Evolutionary conservation across 2,797 vertebrate species (phyloP).

Genomic region (Podarcis siculus): DNA sequence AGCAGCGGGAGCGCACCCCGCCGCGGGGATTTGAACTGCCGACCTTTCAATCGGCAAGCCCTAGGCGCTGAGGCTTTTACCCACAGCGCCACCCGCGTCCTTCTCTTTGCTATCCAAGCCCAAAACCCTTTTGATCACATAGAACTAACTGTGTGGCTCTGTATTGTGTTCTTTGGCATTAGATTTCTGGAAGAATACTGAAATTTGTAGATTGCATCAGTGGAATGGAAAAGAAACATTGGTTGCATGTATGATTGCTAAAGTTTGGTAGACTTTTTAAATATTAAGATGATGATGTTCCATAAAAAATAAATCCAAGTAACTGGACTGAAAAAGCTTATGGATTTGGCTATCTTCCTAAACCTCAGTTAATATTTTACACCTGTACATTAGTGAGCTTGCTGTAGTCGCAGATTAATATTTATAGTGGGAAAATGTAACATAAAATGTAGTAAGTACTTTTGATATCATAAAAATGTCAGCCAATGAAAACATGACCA

Average conservation of each 20-base stretch:
- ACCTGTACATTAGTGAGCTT: slow-evolving; percentile 22
- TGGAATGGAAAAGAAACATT: neutral
- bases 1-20: too few species aligned
- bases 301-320: slow-evolving; percentile 20
- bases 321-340: slow-evolving; percentile 25
- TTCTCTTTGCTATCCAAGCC: neutral
- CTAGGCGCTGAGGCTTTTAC: too few species aligned
- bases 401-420: slow-evolving; percentile 21
- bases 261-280: slow-evolving; percentile 1
- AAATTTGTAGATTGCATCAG: slow-evolving; percentile 3
- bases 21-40: too few species aligned
- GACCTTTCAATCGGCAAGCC: too few species aligned
- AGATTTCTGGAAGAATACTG: neutral
- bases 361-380: slow-evolving; percentile 19
- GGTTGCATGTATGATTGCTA: neutral
- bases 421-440: slow-evolving; percentile 29
- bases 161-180: neutral
- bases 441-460: slow-evolving; percentile 39
- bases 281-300: slow-evolving; percentile 28
- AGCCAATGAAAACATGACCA: slow-evolving; percentile 27
- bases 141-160: neutral
- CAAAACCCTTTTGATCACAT: neutral
- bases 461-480: slow-evolving; percentile 35
- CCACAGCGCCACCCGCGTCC: too few species aligned
- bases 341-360: slow-evolving; percentile 10